Evolutionary conservation across 2,888 invertebrate genomes (phyloP), one percentile per base, ranked within the genome.

Genomic region (Agonopterix alstromeriana): DNA sequence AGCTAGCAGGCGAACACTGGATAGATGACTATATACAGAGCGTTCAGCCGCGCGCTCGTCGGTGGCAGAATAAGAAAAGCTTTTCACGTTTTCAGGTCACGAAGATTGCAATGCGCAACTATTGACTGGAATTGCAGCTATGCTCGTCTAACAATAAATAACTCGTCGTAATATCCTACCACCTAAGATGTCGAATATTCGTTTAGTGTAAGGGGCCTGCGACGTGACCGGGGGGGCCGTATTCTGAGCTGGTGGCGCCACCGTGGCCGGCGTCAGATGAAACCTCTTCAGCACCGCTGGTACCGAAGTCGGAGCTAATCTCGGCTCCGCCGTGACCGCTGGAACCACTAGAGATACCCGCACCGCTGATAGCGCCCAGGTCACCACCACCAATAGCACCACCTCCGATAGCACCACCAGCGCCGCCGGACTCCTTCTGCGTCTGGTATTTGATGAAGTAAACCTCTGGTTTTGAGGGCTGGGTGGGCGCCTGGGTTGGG

Each of bases 361-460:
- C 42, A 41, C 69, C 72, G 38, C 27, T 43, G 35, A 27, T 58
- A 48, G 63, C 65, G 42, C 69, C 72, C 35, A 71, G 63, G 44
- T 65, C 70, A 48, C 66, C 67, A 42, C 69, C 70, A 8, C 72
- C 66, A 41, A 59, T 58, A 27, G 75, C 76, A 41, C 70, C 73
- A 3, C 78, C 81, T 35, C 80, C 73, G 45, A 80, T 77, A 47
- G 80, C 80, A 49, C 77, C 78, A 10, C 73, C 74, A 43, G 73
- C 88, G 41, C 82, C 84, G 42, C 79, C 72, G 51, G 65, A 63
- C 57, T 90, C 89, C 69, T 82, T 89, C 82, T 93, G 93, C 52
- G 93, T 93, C 89, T 93, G 94, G 91, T 94, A 94, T 61, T 93
- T 92, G 91, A 94, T 96, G 91, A 96, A 96, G 92, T 96, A 96